Percentiles rank a stretch among this genome's conserved stretches.
Evolutionary conservation across 2,888 invertebrate species (phyloP).

Genomic region (Sinotaia quadrata): DNA sequence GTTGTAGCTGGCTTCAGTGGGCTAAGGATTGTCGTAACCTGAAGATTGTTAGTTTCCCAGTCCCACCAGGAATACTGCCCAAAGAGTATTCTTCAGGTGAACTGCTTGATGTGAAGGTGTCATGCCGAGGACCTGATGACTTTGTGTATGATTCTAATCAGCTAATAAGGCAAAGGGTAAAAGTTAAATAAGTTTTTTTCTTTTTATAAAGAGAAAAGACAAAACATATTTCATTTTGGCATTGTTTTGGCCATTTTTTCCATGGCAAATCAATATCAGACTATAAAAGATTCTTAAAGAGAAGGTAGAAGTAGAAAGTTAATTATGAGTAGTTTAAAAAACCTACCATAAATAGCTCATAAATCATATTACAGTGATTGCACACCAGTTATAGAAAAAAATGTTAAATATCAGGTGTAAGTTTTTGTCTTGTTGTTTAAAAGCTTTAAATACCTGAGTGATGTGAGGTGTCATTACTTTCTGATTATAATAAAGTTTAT

Average conservation of each 20-base stretch:
- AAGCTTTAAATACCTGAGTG: too few species aligned
- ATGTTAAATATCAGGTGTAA: too few species aligned
- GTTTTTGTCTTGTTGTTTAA: too few species aligned
- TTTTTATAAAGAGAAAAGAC: neutral
- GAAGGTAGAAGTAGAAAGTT: slow-evolving; percentile 19
- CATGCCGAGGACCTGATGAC: slow-evolving; percentile 71
- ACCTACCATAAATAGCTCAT: too few species aligned
- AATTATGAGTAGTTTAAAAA: too few species aligned
- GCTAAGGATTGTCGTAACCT: slow-evolving; percentile 51
- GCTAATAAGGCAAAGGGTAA: slow-evolving; percentile 69
- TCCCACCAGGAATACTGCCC: slow-evolving; percentile 63
- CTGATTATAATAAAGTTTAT: too few species aligned
- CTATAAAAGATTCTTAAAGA: slow-evolving; percentile 25
- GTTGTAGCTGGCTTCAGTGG: slow-evolving; percentile 68
- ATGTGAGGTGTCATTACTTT: too few species aligned
- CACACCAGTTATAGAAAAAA: too few species aligned
- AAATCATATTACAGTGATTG: too few species aligned
- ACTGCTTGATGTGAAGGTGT: slow-evolving; percentile 66
- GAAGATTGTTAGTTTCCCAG: slow-evolving; percentile 54
- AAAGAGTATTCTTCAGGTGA: slow-evolving; percentile 49
- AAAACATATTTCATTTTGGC: slow-evolving; percentile 5
- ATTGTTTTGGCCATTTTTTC: too few species aligned
- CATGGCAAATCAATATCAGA: too few species aligned
- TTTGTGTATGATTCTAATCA: slow-evolving; percentile 68
- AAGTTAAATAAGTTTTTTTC: neutral